phyloP scores from a whole-genome alignment of 1,140 invertebrate species.

The Anagrus nilaparvatae region DNA sequence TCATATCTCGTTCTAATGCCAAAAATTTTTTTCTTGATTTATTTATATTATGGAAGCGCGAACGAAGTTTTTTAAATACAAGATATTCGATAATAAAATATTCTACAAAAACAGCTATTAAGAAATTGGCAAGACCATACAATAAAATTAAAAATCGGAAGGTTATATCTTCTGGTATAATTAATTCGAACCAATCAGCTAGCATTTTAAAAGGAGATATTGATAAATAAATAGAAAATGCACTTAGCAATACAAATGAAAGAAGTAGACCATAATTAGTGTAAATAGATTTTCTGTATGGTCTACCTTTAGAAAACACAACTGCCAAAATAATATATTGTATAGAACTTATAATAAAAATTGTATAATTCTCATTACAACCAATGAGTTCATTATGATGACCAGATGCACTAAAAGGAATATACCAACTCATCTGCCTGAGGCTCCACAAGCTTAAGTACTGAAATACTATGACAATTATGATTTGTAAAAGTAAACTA shows the following conservation, averaged over 20 bases:
- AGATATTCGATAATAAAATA: conserved; percentile 47
- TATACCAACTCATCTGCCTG: conserved; percentile 43
- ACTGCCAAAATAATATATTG: conserved; percentile 85
- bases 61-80: conserved; percentile 46
- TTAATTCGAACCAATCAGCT: conserved; percentile 31
- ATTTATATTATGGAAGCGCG: conserved; percentile 42
- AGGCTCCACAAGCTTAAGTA: conserved; percentile 35
- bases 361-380: conserved; percentile 65
- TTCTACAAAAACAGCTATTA: conserved; percentile 47
- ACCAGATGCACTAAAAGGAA: conserved; percentile 42
- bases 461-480: conserved; percentile 36
- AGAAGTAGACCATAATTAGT: conserved; percentile 46
- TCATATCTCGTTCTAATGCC: conserved; percentile 47
- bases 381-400: conserved; percentile 46
- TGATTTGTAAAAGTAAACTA: conserved; percentile 46
- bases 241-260: conserved; percentile 39
- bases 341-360: conserved; percentile 76
- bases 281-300: conserved; percentile 59
- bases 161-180: conserved; percentile 29
- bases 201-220: conserved; percentile 38
- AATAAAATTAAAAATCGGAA: conserved; percentile 45
- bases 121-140: conserved; percentile 46
- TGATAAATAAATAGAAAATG: conserved; percentile 41
- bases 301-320: conserved; percentile 78
- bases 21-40: conserved; percentile 54